Percentiles rank a stretch among this genome's conserved stretches.
phyloP scores from a whole-genome alignment of 1,140 invertebrate genomes.

The Phthorimaea operculella region DNA sequence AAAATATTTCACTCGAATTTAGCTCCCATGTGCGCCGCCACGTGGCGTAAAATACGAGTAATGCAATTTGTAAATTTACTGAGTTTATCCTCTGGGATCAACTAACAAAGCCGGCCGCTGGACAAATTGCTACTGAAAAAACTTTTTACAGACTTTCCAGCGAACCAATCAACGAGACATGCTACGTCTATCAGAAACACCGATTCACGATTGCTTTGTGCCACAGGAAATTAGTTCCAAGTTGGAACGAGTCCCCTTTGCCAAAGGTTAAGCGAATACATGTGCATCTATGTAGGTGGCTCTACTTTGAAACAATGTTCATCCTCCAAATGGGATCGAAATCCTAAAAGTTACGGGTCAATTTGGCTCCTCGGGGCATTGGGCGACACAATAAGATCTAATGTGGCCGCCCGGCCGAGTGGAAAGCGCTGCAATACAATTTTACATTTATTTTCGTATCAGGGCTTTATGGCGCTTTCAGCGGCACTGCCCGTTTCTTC shows the following conservation, averaged over 20 bases:
- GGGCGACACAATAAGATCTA: not conserved
- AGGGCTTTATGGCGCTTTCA: not conserved
- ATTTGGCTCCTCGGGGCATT: not conserved
- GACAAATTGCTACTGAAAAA: too few relatives aligned
- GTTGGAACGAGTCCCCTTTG: slow-evolving; percentile 18
- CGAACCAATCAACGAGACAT: slow-evolving; percentile 39
- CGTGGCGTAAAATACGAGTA: not conserved
- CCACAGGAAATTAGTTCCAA: slow-evolving; percentile 61
- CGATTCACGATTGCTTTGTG: slow-evolving; percentile 53
- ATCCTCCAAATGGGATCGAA: slow-evolving; percentile 1
- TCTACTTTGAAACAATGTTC: not conserved
- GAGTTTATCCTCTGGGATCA: not conserved
- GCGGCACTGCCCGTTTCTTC: too few relatives aligned
- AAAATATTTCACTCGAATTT: not conserved
- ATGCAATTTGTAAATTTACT: slow-evolving; percentile 3
- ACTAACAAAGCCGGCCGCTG: too few relatives aligned
- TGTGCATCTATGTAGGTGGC: not conserved
- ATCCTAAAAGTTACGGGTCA: not conserved
- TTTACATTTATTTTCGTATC: not conserved
- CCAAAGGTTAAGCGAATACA: slow-evolving; percentile 1
- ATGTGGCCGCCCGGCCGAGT: not conserved
- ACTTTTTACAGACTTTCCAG: not conserved
- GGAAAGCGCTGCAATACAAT: not conserved
- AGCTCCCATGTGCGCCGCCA: not conserved
- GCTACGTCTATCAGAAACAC: slow-evolving; percentile 31